These are phyloP conservation scores for Erpobdella octoculata DNA, from an alignment of 2,888 invertebrate species.

Conservation along the genomic window DNA sequence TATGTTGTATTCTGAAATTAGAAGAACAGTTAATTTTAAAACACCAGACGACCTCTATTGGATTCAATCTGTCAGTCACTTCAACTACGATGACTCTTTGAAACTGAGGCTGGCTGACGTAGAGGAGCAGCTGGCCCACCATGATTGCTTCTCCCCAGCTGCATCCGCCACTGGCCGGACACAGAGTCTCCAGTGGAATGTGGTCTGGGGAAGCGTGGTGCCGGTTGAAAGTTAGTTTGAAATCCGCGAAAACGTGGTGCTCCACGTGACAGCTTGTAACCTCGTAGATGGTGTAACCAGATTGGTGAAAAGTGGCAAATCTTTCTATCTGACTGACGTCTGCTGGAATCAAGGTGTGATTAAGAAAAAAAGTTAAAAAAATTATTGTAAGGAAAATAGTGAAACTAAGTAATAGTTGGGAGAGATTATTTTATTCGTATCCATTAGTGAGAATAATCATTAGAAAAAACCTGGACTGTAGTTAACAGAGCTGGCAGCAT, in stretches of 20 bases:
- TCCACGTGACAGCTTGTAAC: constrained; percentile 64
- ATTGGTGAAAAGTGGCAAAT: constrained; percentile 68
- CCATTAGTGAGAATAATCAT: not conserved
- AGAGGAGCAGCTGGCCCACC: constrained; percentile 24
- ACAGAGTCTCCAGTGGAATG: not conserved
- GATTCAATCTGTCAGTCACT: constrained; percentile 28
- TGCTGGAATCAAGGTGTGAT: not conserved
- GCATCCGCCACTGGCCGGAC: constrained; percentile 14
- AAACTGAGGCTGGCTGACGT: constrained; percentile 26
- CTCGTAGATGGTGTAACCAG: constrained; percentile 68
- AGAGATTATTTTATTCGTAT: too few species aligned
- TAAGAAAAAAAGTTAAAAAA: not conserved
- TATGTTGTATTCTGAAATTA: too few species aligned
- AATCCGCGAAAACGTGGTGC: constrained; percentile 66
- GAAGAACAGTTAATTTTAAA: too few species aligned
- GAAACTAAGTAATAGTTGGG: not conserved
- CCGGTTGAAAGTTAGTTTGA: constrained; percentile 52
- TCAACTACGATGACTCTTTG: constrained; percentile 30
- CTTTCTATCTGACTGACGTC: constrained; percentile 53
- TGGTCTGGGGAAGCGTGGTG: not conserved
- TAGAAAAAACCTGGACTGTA: not conserved
- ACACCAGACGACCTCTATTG: constrained; percentile 31
- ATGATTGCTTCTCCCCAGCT: constrained; percentile 26
- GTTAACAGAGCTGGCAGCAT: not conserved
- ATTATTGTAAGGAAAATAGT: not conserved